Conservation (phyloP, 2,888 invertebrate species). For the Diarsia rubi region DNA sequence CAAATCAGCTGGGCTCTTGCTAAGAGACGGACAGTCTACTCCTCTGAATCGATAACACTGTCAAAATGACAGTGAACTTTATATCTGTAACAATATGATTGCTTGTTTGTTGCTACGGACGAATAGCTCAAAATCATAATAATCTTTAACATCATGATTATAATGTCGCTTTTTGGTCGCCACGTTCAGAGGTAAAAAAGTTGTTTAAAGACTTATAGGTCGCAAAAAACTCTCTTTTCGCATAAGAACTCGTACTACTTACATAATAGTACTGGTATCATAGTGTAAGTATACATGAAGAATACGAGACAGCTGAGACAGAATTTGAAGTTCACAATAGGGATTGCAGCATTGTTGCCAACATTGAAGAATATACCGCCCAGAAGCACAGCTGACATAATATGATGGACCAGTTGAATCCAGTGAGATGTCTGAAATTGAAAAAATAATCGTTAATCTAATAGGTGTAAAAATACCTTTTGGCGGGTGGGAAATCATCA, state of each 20-base stretch:
- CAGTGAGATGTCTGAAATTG: conserved; percentile 85
- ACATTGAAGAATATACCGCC: conserved; percentile 91
- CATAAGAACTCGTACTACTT: conserved; percentile 75
- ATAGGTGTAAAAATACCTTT: too few relatives aligned
- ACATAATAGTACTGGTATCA: conserved; percentile 92
- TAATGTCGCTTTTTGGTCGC: neutral
- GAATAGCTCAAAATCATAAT: neutral
- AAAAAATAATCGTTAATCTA: neutral
- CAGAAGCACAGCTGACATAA: conserved; percentile 88
- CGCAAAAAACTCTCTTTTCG: neutral
- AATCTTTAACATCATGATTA: neutral
- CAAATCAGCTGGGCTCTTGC: neutral
- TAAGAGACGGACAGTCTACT: neutral
- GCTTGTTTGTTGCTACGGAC: neutral
- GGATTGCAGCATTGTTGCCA: conserved; percentile 90
- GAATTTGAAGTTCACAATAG: conserved; percentile 92
- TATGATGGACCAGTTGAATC: conserved; percentile 91
- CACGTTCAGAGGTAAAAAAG: neutral
- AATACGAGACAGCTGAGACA: conserved; percentile 91
- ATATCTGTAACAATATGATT: neutral
- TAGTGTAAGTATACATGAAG: conserved; percentile 92
- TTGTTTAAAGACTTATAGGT: neutral
- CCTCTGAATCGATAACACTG: neutral
- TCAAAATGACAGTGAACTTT: neutral
- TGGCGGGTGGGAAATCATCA: too few relatives aligned